These are phyloP conservation scores for Ceratina australensis DNA, from an alignment of 1,140 invertebrate species.

Conservation along the genomic window DNA sequence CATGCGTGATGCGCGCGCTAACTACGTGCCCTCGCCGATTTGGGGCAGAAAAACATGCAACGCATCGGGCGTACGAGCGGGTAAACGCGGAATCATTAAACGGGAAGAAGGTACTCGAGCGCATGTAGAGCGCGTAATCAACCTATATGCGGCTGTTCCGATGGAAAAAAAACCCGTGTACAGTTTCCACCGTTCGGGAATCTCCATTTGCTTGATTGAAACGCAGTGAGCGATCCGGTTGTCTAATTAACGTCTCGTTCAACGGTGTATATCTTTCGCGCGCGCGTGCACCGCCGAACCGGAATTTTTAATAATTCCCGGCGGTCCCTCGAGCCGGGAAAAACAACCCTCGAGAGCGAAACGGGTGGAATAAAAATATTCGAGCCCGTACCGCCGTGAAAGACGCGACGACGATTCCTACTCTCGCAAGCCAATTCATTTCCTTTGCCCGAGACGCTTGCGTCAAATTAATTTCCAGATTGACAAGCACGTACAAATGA, in stretches of 20 bases:
- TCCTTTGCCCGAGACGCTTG: slow-evolving; percentile 12
- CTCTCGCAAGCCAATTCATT: slow-evolving; percentile 51
- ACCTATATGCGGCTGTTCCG: slow-evolving; percentile 46
- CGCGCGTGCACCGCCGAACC: neutral
- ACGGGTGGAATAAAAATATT: slow-evolving; percentile 3
- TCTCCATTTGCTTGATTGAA: slow-evolving; percentile 37
- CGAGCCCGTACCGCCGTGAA: neutral
- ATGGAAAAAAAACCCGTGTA: slow-evolving; percentile 14
- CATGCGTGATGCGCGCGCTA: neutral
- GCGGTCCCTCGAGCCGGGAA: neutral
- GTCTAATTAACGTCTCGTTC: slow-evolving; percentile 25
- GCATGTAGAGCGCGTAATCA: slow-evolving; percentile 57
- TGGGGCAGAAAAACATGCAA: slow-evolving; percentile 36
- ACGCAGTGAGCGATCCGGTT: slow-evolving; percentile 18
- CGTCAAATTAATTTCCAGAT: no score
- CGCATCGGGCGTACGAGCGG: slow-evolving; percentile 22
- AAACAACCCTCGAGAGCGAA: neutral
- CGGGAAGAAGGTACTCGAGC: slow-evolving; percentile 31
- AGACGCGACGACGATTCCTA: slow-evolving; percentile 26
- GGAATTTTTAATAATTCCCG: slow-evolving; percentile 17
- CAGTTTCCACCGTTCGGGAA: neutral
- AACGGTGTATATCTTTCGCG: neutral
- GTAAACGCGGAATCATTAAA: slow-evolving; percentile 34
- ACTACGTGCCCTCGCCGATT: slow-evolving; percentile 10
- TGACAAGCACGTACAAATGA: no score